Base-by-base conservation (phyloP, 2,113 vertebrate genomes). In the Halcyon malimbica region DNA sequence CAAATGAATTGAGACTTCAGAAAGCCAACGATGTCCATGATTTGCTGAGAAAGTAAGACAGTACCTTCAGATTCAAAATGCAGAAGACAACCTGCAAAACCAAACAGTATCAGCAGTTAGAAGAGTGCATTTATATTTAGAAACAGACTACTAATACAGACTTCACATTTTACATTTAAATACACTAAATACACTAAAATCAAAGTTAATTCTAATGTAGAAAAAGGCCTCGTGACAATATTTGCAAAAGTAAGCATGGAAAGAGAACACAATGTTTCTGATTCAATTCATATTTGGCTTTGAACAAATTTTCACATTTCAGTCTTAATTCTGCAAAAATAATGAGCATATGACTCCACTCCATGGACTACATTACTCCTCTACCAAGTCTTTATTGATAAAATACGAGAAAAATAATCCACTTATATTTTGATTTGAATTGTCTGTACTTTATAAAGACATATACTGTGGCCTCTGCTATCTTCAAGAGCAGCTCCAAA, bases 1-100 rank as follows among this genome's bases (percentile, higher is more conserved):
- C 98, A 98, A 96, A 99, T 94, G 90, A 99, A 99, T 95, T 99
- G 99, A 35, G 99, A 99, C 97, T 99, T 99, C 89, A 99, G 97
- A 97, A 98, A 94, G 83, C 98, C 98, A 78, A 97, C 26, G 95
- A 99, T 96, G 95, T 98, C 98, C 99, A 99, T 99, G 87, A 56
- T 95, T 98, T 67, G 26, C 39, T 50, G 82, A 77, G 53, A 89
- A 82, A 71, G 57, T 59, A 69, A 93, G 23, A 89, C 37, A 44
- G n/a, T 50, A 70, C 68, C 54, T 94, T 94, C 97, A 79, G 79
- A 85, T 91, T 59, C 48, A 83, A 92, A 92, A 74, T 93, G 91
- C 95, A 50, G 97, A 92, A 71, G 84, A 74, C 42, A 75, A 88
- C 39, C 87, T 96, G 98, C 95, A 87, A 94, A 98, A 97, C 28